Evolutionary conservation across 92 coral and sea anemone species (phyloP), one percentile per base, ranked within the genome.

Genomic region (Epizoanthus illoricatus): DNA sequence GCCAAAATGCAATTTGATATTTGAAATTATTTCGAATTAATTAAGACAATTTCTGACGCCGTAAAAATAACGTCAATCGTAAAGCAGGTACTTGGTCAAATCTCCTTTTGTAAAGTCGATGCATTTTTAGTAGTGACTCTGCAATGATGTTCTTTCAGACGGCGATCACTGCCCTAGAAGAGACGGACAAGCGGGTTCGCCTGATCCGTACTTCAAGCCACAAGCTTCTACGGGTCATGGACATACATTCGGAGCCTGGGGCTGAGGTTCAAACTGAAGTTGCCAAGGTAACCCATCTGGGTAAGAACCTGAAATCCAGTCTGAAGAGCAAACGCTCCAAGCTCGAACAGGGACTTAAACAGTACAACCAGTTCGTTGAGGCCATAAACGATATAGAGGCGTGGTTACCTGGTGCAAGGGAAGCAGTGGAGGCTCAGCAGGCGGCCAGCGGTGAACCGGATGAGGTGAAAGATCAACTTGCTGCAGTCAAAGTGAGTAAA

Each of bases 391-490:
- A 83, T 47, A 69, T 96, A 17, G 94, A 91, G 41, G 81, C 86
- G 8, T 96, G 99, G 99, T 65, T 96, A n/a, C 98, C 96, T 43
- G 92, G 87, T 12, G 97, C 90, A n/a, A 86, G 72, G 17, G 97
- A 89, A 55, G 73, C 84, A 16, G 89, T 87, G 7, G 90, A 91
- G 49, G 88, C 89, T 63, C 88, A 85, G 5, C 85, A 76, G 2
- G 90, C 83, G 21, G 84, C 83, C 62, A 85, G 94, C 81, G 86
- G 94, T 69, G 98, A 93, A 49, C 99, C 96, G 18, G 98, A 93
- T 16, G 90, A 84, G 72, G 90, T 96, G 49, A 90, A 89, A 66
- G 84, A 86, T 56, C 96, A 93, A 67, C 87, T 96, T 47, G 92
- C 88, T 60, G 91, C 87, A 60, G 76, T 90, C 24, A 85, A 89